A percentile compares a stretch with the other conserved stretches of the same genome.
Evolutionary conservation across 2,113 vertebrate genomes (phyloP).

Genomic region (Pampusana beccarii): DNA sequence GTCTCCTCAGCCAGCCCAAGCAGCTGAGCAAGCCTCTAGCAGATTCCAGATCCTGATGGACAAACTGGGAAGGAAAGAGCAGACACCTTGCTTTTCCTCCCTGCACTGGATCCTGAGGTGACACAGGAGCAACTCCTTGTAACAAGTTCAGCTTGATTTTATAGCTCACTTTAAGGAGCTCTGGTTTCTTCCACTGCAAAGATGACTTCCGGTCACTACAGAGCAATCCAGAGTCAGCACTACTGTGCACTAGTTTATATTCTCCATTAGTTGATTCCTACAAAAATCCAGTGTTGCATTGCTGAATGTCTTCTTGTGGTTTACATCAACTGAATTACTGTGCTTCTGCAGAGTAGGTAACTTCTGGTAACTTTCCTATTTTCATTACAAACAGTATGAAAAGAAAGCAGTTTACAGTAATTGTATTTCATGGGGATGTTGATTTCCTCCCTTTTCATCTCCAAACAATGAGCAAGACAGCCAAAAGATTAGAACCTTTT

Average conservation of each 20-base stretch:
- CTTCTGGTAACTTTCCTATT: slow-evolving; percentile 19
- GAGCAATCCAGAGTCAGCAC: background rate
- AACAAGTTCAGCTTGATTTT: background rate
- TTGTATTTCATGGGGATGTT: slow-evolving; percentile 53
- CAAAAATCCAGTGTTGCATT: background rate
- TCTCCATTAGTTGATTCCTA: background rate
- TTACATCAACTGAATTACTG: background rate
- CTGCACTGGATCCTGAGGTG: background rate
- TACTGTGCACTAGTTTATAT: background rate
- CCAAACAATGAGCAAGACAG: slow-evolving; percentile 72
- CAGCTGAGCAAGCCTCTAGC: background rate
- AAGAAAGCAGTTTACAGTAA: slow-evolving; percentile 44
- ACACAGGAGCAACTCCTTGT: background rate
- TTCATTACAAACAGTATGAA: slow-evolving; percentile 1
- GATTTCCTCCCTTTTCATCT: slow-evolving; percentile 78
- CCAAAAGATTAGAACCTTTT: slow-evolving; percentile 66
- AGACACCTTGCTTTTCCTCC: background rate
- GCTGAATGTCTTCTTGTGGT: background rate
- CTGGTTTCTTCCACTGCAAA: background rate
- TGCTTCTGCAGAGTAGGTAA: background rate
- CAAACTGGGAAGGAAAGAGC: background rate
- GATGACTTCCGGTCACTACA: background rate
- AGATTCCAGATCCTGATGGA: fast-evolving
- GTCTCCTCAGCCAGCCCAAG: background rate
- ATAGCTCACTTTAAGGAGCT: background rate